A percentile compares a stretch with the other conserved stretches of the same genome.
These are phyloP conservation scores for Otocyon megalotis DNA, from an alignment of 2,113 vertebrate species.

Conservation along the genomic window DNA sequence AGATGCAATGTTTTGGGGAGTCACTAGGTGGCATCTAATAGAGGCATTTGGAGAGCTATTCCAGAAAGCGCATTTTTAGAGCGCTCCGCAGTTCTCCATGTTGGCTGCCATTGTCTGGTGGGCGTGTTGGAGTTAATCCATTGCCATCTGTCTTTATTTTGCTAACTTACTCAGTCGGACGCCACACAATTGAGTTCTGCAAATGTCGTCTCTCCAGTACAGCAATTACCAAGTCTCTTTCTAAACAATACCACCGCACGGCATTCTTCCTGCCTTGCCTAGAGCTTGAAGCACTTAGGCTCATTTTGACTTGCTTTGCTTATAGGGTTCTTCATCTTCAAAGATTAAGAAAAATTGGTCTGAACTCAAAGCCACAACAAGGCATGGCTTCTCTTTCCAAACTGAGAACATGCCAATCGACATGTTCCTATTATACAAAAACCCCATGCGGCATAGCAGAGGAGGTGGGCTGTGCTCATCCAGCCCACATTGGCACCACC, in stretches of 20 bases:
- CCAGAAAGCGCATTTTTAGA: slow-evolving; percentile 22
- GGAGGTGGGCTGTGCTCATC: neutral
- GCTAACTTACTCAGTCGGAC: slow-evolving; percentile 80
- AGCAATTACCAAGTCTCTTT: slow-evolving; percentile 70
- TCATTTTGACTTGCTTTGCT: slow-evolving; percentile 64
- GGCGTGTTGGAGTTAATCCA: slow-evolving; percentile 78
- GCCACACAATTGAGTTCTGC: slow-evolving; percentile 80
- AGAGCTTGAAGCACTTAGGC: slow-evolving; percentile 14
- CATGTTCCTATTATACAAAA: slow-evolving; percentile 60
- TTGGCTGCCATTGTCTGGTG: slow-evolving; percentile 73
- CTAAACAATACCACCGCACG: slow-evolving; percentile 51
- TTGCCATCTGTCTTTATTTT: slow-evolving; percentile 84
- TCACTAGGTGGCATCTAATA: slow-evolving; percentile 75
- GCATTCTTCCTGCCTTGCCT: slow-evolving; percentile 36
- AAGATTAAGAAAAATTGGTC: slow-evolving; percentile 58
- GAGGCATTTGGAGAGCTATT: neutral
- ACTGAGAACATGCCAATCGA: slow-evolving; percentile 8
- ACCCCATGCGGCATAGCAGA: neutral
- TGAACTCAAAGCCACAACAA: slow-evolving; percentile 69
- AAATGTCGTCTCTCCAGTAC: slow-evolving; percentile 70
- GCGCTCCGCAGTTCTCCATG: slow-evolving; percentile 52
- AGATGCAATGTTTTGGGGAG: slow-evolving; percentile 52
- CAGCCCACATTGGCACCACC: neutral
- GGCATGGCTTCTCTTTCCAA: slow-evolving; percentile 59
- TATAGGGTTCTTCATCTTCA: slow-evolving; percentile 65